Evolutionary conservation across 2,113 vertebrate species (phyloP).

Genomic region (Lagopus leucura): DNA sequence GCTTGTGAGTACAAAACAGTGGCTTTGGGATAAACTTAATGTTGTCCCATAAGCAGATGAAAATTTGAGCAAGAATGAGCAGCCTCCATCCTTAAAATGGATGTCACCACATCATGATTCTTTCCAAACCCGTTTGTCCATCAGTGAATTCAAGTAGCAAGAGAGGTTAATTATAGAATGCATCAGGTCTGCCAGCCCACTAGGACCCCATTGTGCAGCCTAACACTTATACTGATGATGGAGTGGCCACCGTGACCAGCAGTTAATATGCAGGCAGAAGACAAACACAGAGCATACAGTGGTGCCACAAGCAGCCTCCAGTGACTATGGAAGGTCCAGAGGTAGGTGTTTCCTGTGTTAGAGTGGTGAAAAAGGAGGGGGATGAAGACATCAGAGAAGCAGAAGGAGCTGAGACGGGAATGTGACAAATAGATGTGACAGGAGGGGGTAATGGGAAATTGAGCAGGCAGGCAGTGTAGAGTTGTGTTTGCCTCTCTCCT

Average conservation of each 20-base stretch:
- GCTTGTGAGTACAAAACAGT: conserved; percentile 22
- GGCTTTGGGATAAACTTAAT: conserved; percentile 32
- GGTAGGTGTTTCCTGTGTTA: neutral
- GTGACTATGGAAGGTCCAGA: neutral
- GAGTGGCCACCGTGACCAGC: accelerated
- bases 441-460: conserved; percentile 23
- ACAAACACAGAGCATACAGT: neutral
- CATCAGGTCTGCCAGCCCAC: neutral
- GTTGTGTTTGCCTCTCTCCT: neutral
- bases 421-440: conserved; percentile 32
- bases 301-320: accelerated
- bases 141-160: neutral
- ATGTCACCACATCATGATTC: neutral
- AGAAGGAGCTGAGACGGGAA: conserved; percentile 18
- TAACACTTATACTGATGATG: neutral
- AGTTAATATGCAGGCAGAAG: neutral
- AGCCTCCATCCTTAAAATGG: neutral
- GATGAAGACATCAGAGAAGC: neutral
- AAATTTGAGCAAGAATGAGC: neutral
- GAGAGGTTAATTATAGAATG: neutral
- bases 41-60: neutral
- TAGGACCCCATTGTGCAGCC: neutral
- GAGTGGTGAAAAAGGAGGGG: neutral
- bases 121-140: neutral
- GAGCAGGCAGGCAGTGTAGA: neutral